Percentiles rank a stretch among this genome's conserved stretches.
Conservation (phyloP, 2,113 vertebrate genomes). For the Nerophis lumbriciformis region DNA sequence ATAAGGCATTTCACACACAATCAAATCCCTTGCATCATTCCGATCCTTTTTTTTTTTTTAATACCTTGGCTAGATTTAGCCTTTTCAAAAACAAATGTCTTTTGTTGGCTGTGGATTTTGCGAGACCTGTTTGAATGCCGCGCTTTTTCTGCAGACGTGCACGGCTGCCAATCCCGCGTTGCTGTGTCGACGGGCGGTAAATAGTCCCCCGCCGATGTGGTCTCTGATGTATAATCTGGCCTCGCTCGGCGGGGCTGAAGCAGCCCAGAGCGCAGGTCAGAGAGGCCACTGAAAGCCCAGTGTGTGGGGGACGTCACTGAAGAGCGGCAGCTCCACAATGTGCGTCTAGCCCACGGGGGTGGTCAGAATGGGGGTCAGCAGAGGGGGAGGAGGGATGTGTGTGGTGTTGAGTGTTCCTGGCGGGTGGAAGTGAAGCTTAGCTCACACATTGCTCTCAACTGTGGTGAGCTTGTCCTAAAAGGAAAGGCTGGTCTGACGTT, state of each 20-base stretch:
- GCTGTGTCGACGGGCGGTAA: conserved; percentile 58
- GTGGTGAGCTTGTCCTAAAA: conserved; percentile 11
- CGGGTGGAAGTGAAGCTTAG: conserved; percentile 31
- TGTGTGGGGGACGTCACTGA: conserved; percentile 62
- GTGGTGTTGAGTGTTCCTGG: conserved; percentile 34
- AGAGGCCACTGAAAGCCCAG: conserved; percentile 54
- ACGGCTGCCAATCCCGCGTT: conserved; percentile 48
- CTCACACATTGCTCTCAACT: conserved; percentile 57
- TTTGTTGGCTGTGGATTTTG: conserved; percentile 1
- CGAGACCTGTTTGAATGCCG: conserved; percentile 1
- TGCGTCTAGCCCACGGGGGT: conserved; percentile 42
- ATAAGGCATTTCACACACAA: conserved; percentile 10
- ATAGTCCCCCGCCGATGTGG: conserved; percentile 56
- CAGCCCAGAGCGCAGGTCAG: conserved; percentile 60
- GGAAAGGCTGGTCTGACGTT: conserved; percentile 21
- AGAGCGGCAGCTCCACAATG: conserved; percentile 50
- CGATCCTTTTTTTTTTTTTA: background rate
- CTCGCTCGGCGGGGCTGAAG: conserved; percentile 51
- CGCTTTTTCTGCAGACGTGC: conserved; percentile 12
- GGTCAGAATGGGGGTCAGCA: conserved; percentile 41
- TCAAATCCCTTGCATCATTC: background rate
- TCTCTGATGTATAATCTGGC: conserved; percentile 67
- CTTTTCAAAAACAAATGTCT: conserved; percentile 2
- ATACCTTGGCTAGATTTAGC: background rate
- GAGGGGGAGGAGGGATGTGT: conserved; percentile 1